phyloP scores from a whole-genome alignment of 2,113 vertebrate species.

The Nibea coibor region DNA sequence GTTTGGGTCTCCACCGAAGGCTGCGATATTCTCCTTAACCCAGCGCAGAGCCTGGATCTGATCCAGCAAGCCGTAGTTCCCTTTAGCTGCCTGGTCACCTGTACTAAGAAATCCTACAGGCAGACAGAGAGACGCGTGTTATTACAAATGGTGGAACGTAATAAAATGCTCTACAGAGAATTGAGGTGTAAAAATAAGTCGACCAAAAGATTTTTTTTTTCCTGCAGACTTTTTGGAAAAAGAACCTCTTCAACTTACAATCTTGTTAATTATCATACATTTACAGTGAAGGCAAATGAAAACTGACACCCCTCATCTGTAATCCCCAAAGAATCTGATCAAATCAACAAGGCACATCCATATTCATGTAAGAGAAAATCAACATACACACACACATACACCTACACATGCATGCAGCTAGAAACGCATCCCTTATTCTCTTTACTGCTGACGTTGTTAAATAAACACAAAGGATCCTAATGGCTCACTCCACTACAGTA shows the following conservation, averaged over 20 bases:
- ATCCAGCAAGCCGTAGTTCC: slow-evolving; percentile 96
- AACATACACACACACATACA: slow-evolving; percentile 24
- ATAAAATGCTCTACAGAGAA: not conserved
- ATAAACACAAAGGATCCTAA: slow-evolving; percentile 65
- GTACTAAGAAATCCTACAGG: slow-evolving; percentile 94
- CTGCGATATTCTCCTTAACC: slow-evolving; percentile 96
- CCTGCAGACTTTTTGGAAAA: not conserved
- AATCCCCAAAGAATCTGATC: slow-evolving; percentile 22
- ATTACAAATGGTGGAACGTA: not conserved
- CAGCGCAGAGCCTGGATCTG: slow-evolving; percentile 98
- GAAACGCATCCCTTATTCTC: slow-evolving; percentile 56
- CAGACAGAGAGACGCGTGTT: slow-evolving; percentile 1
- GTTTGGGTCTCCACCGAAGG: slow-evolving; percentile 94
- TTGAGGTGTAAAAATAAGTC: not conserved
- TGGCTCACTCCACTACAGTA: slow-evolving; percentile 56
- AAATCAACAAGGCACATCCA: slow-evolving; percentile 46
- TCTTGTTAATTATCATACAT: slow-evolving; percentile 10
- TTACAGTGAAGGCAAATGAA: slow-evolving; percentile 26
- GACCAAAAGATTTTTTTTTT: slow-evolving; percentile 21
- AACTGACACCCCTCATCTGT: slow-evolving; percentile 16
- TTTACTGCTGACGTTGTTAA: slow-evolving; percentile 63
- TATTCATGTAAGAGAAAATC: slow-evolving; percentile 44
- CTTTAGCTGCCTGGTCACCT: slow-evolving; percentile 96
- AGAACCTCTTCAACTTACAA: not conserved
- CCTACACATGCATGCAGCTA: slow-evolving; percentile 27